Conservation (phyloP, 2,113 vertebrate genomes). For the Malurus elegans region DNA sequence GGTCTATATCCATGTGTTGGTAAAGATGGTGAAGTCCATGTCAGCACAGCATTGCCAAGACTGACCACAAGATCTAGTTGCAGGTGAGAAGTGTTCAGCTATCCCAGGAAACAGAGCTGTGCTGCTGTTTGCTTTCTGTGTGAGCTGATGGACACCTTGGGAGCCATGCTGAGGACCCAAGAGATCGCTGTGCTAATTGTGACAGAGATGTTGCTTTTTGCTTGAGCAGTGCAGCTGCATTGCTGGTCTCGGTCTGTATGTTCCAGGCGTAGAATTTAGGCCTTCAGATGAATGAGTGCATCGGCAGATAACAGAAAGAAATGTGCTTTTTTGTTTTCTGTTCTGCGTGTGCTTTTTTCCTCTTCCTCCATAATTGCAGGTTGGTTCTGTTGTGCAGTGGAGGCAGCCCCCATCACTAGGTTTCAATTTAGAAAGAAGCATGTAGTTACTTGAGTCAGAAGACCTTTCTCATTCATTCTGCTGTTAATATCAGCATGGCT, state of each 20-base stretch:
- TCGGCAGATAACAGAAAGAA: neutral
- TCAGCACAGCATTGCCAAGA: neutral
- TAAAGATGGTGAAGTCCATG: neutral
- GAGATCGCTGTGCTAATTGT: neutral
- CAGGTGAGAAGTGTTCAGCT: neutral
- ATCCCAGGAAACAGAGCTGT: neutral
- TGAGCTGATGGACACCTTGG: neutral
- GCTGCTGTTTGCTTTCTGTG: neutral
- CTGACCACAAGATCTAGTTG: neutral
- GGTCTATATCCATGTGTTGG: accelerated
- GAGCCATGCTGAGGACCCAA: neutral
- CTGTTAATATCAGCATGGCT: neutral
- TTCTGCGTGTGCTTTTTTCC: neutral
- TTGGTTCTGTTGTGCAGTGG: neutral
- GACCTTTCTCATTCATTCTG: neutral
- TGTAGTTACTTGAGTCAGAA: neutral
- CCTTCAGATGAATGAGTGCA: neutral
- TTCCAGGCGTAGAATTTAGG: neutral
- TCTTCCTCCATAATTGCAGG: neutral
- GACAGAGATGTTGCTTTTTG: neutral
- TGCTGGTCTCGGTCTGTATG: neutral
- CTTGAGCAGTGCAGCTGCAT: neutral
- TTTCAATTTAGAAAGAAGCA: neutral
- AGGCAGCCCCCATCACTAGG: neutral
- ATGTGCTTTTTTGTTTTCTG: neutral